Percentiles rank a stretch among this genome's conserved stretches.
Conservation (phyloP, 2,113 vertebrate species). For the Ictidomys tridecemlineatus region DNA sequence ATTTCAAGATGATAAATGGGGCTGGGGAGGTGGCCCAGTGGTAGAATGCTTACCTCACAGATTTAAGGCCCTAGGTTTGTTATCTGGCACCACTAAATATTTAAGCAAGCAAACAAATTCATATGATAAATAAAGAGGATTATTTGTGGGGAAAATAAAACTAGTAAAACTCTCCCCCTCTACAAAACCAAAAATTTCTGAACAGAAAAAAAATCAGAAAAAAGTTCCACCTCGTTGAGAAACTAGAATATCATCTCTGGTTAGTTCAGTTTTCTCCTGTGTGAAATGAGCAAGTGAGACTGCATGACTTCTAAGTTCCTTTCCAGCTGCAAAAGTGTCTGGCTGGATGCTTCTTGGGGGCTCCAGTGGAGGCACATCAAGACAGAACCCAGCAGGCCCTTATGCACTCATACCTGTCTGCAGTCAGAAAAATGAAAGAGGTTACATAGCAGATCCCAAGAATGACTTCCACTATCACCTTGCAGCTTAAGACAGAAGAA, state of each 20-base stretch:
- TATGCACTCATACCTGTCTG: background rate
- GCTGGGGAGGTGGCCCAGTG: background rate
- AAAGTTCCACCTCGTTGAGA: background rate
- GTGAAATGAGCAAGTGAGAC: background rate
- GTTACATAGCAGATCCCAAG: background rate
- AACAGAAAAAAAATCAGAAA: background rate
- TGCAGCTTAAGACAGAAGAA: background rate
- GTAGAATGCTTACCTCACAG: background rate
- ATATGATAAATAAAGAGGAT: background rate
- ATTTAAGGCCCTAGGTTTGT: background rate
- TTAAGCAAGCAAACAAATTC: background rate
- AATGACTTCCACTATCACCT: background rate
- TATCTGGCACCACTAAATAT: background rate
- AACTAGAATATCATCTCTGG: background rate
- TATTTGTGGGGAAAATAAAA: background rate
- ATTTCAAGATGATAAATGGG: background rate
- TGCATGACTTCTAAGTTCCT: background rate
- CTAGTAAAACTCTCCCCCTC: background rate
- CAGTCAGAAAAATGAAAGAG: background rate
- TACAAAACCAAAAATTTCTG: background rate
- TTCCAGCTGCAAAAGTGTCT: background rate
- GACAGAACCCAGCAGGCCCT: background rate
- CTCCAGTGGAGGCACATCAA: background rate
- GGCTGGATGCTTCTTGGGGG: background rate
- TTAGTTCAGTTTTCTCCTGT: background rate